phyloP scores from a whole-genome alignment of 2,113 vertebrate species.

The Pyxicephalus adspersus region DNA sequence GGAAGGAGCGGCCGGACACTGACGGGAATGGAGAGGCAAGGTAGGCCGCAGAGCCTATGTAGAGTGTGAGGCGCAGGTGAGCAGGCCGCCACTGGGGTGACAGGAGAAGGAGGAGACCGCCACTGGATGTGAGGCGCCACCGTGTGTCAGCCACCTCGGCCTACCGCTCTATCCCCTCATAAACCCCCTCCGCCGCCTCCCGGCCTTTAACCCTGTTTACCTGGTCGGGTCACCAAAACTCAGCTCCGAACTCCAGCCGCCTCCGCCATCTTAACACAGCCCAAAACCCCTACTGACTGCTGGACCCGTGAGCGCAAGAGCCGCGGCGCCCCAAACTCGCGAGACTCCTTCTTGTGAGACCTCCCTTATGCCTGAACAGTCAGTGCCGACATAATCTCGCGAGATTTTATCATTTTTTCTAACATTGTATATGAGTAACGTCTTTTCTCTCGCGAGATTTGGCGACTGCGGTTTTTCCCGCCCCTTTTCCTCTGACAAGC shows the following conservation, averaged over 20 bases:
- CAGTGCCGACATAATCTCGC: neutral
- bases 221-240: constrained; percentile 52
- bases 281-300: constrained; percentile 50
- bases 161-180: constrained; percentile 41
- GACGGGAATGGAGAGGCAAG: neutral
- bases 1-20: neutral
- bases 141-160: constrained; percentile 62
- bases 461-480: too few species aligned
- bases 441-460: too few species aligned
- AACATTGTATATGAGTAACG: too few species aligned
- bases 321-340: constrained; percentile 58
- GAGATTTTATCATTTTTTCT: neutral
- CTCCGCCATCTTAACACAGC: constrained; percentile 55
- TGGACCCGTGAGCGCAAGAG: constrained; percentile 53
- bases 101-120: constrained; percentile 1
- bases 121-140: neutral
- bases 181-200: constrained; percentile 35
- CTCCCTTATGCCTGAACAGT: neutral
- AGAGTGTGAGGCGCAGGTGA: neutral
- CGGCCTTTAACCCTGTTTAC: constrained; percentile 48
- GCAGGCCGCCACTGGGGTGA: neutral
- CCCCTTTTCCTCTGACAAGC: neutral
- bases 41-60: neutral
- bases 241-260: constrained; percentile 46
- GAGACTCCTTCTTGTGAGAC: constrained; percentile 50